Base-by-base conservation (phyloP, 2,113 vertebrate species). In the Limanda limanda region DNA sequence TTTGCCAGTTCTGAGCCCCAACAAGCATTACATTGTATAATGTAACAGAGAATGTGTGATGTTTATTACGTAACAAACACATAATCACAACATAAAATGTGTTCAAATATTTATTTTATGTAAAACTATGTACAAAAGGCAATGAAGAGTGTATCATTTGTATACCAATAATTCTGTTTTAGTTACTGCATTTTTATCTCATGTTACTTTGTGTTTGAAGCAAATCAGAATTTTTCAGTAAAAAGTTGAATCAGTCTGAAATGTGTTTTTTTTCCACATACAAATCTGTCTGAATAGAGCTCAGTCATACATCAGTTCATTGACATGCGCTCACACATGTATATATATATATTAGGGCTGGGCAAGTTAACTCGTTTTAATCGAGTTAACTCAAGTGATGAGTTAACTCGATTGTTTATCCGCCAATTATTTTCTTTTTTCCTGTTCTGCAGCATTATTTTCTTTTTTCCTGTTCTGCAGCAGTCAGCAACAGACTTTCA, bases 221-320 rank as follows among this genome's bases (percentile, higher is more conserved):
- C 67, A 56, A 56, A 77, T 77, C 58, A 54, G 42, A 17, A 62
- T 63, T 70, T 70, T 65, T 64, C 20, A 78, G 57, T 71, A 78
- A 78, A 78, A 52, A 9, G 18, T 65, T 58, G 10, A 37, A 69
- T 45, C 68, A 69, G 68, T 21, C 17, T 25, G 4, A 57, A 17
- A 8, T 12, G n/a, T 27, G 21, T 69, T 13, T 48, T 17, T 48
- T 18, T 48, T 18, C 14, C 45, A 48, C 4, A 17, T 18, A 48
- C 4, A 6, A 48, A 48, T 18, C 45, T 42, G 40, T 48, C 45
- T 42, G 40, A 42, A 42, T 13, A 12, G 40, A 42, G 40, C 12
- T 48, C 45, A 48, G 45, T 18, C 4, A 18, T 48, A 4, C 14
- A 15, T 15, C 15, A 48, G 13, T 48, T 48, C 13, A 48, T 51